Evolutionary conservation across 2,797 vertebrate genomes (phyloP), one percentile per base, ranked within the genome.

Genomic region (Eurystomus glaucurus): DNA sequence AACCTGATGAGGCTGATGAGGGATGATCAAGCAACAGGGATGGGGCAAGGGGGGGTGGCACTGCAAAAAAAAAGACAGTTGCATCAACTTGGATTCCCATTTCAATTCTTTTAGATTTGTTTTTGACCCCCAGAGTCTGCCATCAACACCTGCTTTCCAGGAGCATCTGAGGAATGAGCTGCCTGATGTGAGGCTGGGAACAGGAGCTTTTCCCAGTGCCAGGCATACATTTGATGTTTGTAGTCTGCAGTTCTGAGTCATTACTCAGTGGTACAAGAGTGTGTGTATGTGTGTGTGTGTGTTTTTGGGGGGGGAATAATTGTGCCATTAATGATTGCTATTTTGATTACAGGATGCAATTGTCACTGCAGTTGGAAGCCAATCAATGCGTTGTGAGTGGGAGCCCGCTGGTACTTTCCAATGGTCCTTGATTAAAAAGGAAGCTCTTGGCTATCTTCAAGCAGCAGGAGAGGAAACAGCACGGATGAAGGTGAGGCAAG

Each of bases 281-380:
- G 68, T 1, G 3, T 72, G 82, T n/a, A n/a, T n/a, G n/a, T n/a
- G n/a, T n/a, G n/a, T n/a, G 85, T 0, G 68, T 1, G 3, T 72
- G 82, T 7, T 29, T 5, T 46, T 1, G 14, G 65, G 65, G 65
- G 65, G 69, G 66, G 62, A 85, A 94, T 97, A 96, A 97, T 90
- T 79, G 96, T 95, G 93, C 93, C 52, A 31, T 91, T 97, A 96
- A 93, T 93, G 89, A 96, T 92, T 90, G 91, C 93, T 94, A 50
- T 69, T 93, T 93, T 98, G 97, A 98, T 97, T 98, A 97, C 96
- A 97, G 96, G 96, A 96, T 96, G 96, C 96, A 98, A 93, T 96
- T 97, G 95, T 95, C 95, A 96, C 92, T 95, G 96, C 92, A 3
- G 96, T 9, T 85, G 96, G 96, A 96, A 97, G 92, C 95, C 96